Evolutionary conservation across 2,888 invertebrate species (phyloP).

Genomic region (Drosophila paranaensis): DNA sequence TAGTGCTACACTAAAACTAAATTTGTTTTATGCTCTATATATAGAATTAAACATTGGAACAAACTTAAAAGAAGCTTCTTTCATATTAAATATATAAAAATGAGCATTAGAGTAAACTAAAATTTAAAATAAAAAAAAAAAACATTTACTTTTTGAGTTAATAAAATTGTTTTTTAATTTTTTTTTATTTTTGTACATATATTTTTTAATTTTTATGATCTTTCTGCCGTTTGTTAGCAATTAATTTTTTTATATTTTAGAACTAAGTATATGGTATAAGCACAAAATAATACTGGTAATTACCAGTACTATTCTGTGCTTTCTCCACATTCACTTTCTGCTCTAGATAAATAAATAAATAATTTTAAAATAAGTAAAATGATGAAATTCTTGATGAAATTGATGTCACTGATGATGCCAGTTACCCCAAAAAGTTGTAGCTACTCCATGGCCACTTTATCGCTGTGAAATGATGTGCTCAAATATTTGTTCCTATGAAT

Average conservation of each 20-base stretch:
- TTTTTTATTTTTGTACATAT: too few species aligned
- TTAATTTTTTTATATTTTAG: neutral
- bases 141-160: too few species aligned
- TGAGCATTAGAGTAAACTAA: too few species aligned
- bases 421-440: neutral
- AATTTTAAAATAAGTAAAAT: neutral
- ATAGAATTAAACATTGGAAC: neutral
- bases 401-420: neutral
- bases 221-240: too few species aligned
- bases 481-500: neutral
- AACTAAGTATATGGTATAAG: neutral
- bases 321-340: neutral
- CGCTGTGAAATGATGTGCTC: neutral
- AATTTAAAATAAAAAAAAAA: neutral
- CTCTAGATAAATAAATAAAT: neutral
- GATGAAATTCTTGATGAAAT: neutral
- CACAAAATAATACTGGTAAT: too few species aligned
- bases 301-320: neutral
- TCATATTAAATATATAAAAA: too few species aligned
- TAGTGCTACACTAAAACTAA: too few species aligned
- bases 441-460: too few species aligned
- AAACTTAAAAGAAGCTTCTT: too few species aligned
- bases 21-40: neutral
- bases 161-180: neutral
- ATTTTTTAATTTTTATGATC: neutral